Evolutionary conservation across 2,797 vertebrate genomes (phyloP).

Genomic region (Epinephelus awoara): DNA sequence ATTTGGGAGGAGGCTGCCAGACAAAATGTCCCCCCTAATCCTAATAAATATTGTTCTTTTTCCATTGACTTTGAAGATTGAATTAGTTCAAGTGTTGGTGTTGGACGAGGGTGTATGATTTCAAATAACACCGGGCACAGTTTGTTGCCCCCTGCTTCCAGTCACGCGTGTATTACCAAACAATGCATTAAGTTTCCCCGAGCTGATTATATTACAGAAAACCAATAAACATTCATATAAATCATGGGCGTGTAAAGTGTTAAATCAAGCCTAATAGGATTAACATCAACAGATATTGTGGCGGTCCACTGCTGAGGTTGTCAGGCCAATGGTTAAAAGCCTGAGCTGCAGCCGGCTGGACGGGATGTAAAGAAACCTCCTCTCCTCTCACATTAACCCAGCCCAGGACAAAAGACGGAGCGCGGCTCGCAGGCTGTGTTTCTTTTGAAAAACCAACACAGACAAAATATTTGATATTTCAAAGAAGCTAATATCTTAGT

Average conservation of each 20-base stretch:
- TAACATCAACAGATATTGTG: conserved; percentile 92
- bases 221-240: conserved; percentile 93
- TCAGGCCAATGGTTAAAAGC: conserved; percentile 87
- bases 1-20: conserved; percentile 88
- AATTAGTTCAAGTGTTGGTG: conserved; percentile 91
- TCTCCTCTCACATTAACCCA: conserved; percentile 68
- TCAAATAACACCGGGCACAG: conserved; percentile 89
- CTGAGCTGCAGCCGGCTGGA: conserved; percentile 78
- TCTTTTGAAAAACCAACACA: conserved; percentile 75
- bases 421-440: conserved; percentile 52
- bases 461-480: conserved; percentile 81
- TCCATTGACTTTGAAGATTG: conserved; percentile 90
- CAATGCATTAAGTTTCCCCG: conserved; percentile 92
- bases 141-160: conserved; percentile 88
- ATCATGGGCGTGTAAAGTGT: conserved; percentile 91
- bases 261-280: conserved; percentile 92
- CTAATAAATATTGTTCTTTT: conserved; percentile 91
- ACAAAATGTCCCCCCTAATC: conserved; percentile 89
- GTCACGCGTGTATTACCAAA: conserved; percentile 90
- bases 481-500: conserved; percentile 76
- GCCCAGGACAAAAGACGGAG: conserved; percentile 68
- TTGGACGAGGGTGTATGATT: conserved; percentile 90
- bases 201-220: conserved; percentile 92
- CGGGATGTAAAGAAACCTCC: conserved; percentile 71
- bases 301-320: conserved; percentile 86